Conservation (phyloP, 2,113 vertebrate genomes). For the Marmota flaviventris region DNA sequence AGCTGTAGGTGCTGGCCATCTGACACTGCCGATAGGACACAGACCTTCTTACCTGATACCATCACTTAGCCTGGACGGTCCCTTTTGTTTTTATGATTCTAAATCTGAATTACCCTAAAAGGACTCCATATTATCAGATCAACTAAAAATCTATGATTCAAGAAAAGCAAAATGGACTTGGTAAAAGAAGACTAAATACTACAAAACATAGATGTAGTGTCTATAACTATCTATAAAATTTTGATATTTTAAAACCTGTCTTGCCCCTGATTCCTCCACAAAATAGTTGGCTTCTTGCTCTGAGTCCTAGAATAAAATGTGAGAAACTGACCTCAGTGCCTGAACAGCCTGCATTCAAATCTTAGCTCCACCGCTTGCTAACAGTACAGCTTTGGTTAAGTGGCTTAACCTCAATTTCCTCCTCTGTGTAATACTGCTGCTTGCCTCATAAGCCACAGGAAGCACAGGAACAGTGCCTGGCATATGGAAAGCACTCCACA, state of each 20-base stretch:
- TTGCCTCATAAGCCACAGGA: background rate
- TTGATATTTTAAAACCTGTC: background rate
- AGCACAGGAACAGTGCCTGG: background rate
- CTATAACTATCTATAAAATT: background rate
- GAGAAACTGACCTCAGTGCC: background rate
- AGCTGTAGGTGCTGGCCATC: background rate
- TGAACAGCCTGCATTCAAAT: background rate
- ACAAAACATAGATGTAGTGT: background rate
- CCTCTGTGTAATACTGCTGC: background rate
- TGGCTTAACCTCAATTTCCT: background rate
- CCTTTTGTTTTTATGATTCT: background rate
- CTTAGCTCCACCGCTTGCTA: background rate
- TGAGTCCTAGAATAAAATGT: background rate
- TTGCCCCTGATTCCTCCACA: background rate
- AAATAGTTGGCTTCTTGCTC: background rate
- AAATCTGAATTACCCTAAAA: background rate
- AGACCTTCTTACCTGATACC: background rate
- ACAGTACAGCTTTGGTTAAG: background rate
- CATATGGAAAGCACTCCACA: background rate
- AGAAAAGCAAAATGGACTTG: background rate
- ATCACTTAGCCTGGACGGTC: background rate
- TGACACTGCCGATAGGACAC: too few species aligned
- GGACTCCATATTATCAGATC: background rate
- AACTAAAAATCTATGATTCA: background rate
- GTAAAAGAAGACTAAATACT: background rate